Evolutionary conservation across 2,797 vertebrate genomes (phyloP), one percentile per base, ranked within the genome.

Genomic region (Anguilla anguilla): DNA sequence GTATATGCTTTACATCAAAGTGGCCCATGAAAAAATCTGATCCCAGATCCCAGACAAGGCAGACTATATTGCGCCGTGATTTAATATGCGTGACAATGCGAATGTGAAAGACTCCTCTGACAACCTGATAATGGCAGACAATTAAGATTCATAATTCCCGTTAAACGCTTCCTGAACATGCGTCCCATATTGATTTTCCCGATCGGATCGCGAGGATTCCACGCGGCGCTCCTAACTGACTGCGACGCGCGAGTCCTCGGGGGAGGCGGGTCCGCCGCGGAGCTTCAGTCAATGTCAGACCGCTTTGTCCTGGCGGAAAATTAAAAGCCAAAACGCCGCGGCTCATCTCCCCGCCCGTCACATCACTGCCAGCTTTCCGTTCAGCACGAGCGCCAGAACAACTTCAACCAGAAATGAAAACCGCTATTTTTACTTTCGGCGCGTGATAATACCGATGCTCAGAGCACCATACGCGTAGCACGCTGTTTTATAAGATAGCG

Each of bases 161-260:
- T 83, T 77, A 87, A 93, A 93, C 91, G 91, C 92, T 90, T 91
- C 89, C 89, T 85, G 90, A 93, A 93, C 93, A 94, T 90, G 89
- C 72, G 85, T 90, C 91, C 89, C 81, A 89, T 92, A 91, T 93
- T 91, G 94, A 95, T 90, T 85, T 90, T 74, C 67, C 55, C 28
- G 51, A 81, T 59, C 55, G 22, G 11, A 55, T 89, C 87, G 84
- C 22, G 55, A 89, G 89, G 86, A 74, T 87, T 87, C 39, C 15
- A 87, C 77, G 69, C 86, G 90, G 87, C 77, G 88, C 61, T 61
- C 74, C 79, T 86, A 86, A 88, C 31, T 43, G 11, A 61, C 64
- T 28, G 86, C 81, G 1, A 87, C 64, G 49, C 46, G 59, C n/a
- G 0, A 35, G 13, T 85, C 51, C 53, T 28, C 55, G 3, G 61